Conservation (phyloP, 2,113 vertebrate species). For the Pipa parva region DNA sequence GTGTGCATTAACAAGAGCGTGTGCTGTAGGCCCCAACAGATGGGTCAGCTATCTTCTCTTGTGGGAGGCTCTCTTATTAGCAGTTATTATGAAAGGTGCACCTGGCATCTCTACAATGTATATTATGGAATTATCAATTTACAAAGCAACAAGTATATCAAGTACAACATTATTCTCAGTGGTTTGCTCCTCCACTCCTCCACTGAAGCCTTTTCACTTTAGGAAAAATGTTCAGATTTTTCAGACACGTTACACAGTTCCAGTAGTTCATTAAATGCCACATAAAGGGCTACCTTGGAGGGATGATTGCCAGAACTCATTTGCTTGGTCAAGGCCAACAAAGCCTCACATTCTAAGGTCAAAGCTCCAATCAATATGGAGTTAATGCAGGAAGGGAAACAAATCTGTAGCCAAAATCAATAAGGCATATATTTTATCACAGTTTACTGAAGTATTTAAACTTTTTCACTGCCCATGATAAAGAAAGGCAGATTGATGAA, state of each 20-base stretch:
- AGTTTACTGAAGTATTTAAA: constrained; percentile 42
- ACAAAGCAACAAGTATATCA: too few relatives aligned
- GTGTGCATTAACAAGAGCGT: too few relatives aligned
- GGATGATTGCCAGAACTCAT: constrained; percentile 37
- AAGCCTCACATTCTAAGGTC: constrained; percentile 49
- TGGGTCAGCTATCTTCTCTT: too few relatives aligned
- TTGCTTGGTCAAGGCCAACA: constrained; percentile 44
- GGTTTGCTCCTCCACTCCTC: too few relatives aligned
- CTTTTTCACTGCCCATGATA: constrained; percentile 33
- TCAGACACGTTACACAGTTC: constrained; percentile 5
- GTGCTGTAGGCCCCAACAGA: too few relatives aligned
- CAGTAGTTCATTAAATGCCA: constrained; percentile 38
- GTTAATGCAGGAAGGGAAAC: constrained; percentile 61
- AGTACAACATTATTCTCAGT: too few relatives aligned
- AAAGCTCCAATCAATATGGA: constrained; percentile 51
- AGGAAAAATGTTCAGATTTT: constrained; percentile 10
- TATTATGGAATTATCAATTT: too few relatives aligned
- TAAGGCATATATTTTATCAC: constrained; percentile 48
- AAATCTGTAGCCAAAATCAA: constrained; percentile 58
- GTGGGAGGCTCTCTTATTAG: too few relatives aligned
- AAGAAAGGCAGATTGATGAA: constrained; percentile 28
- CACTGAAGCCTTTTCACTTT: neutral
- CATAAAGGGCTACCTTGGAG: constrained; percentile 34
- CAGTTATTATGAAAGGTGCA: too few relatives aligned
- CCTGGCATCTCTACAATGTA: too few relatives aligned